Evolutionary conservation across 2,113 vertebrate species (phyloP).

Genomic region (Sturnus vulgaris): DNA sequence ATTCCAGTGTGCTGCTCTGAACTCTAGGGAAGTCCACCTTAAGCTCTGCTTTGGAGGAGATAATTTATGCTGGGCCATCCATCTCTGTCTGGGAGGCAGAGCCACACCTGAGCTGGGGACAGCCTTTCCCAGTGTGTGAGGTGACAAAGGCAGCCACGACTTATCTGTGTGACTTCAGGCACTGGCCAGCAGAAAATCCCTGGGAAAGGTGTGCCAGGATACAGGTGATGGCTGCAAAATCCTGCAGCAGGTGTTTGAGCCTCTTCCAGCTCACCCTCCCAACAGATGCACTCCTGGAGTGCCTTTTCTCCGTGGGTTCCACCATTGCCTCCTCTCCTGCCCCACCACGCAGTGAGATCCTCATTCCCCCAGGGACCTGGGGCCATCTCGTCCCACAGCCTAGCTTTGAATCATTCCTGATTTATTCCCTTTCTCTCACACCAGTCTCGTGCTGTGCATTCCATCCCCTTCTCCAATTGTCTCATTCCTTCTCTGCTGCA

Average conservation of each 20-base stretch:
- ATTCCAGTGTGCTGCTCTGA: background rate
- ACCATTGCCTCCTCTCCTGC: background rate
- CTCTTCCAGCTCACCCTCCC: background rate
- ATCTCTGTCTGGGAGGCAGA: background rate
- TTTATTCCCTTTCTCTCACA: background rate
- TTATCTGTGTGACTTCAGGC: background rate
- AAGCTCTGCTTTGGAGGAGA: background rate
- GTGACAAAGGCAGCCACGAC: background rate
- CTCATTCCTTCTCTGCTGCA: background rate
- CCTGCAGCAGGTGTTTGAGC: background rate
- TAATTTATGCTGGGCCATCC: background rate
- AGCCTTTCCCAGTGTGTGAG: background rate
- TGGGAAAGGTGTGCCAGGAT: background rate
- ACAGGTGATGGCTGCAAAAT: background rate
- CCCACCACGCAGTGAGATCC: background rate
- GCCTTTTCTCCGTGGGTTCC: fast-evolving
- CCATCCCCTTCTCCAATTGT: background rate
- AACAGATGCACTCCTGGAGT: background rate
- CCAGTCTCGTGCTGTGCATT: background rate
- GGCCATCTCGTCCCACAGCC: background rate
- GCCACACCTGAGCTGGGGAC: background rate
- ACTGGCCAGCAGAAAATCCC: background rate
- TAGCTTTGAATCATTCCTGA: background rate
- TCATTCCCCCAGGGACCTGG: background rate
- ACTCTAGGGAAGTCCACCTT: background rate